phyloP scores from a whole-genome alignment of 2,797 vertebrate species.

The Microctenopoma steveboyesi region DNA sequence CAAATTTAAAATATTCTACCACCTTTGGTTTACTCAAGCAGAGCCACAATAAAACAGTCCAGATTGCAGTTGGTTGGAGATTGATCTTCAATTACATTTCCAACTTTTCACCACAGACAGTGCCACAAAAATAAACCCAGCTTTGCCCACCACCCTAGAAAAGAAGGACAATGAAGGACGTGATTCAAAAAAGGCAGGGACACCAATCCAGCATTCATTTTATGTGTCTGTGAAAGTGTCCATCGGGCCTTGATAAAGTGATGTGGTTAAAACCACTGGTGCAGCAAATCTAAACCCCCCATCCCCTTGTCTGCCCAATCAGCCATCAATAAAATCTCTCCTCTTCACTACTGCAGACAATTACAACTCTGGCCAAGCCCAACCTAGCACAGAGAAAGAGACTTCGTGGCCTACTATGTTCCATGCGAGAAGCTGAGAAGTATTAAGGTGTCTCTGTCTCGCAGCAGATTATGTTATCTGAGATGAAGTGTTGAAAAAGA shows the following conservation, averaged over 20 bases:
- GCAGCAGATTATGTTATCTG: conserved; percentile 62
- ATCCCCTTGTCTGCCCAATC: conserved; percentile 47
- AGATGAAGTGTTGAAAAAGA: conserved; percentile 68
- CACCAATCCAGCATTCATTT: conserved; percentile 22
- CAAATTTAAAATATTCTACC: conserved; percentile 30
- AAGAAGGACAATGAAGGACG: not conserved
- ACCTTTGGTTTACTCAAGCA: conserved; percentile 20
- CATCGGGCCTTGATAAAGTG: conserved; percentile 44
- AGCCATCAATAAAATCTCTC: conserved; percentile 58
- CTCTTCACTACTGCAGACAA: conserved; percentile 36
- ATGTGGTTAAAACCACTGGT: conserved; percentile 47
- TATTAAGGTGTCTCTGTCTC: conserved; percentile 55
- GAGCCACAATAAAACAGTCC: conserved; percentile 15
- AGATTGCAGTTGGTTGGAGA: conserved; percentile 11
- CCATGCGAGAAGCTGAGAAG: conserved; percentile 30
- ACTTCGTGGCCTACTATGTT: conserved; percentile 3
- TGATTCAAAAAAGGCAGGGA: conserved; percentile 1
- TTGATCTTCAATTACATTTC: not conserved
- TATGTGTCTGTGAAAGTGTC: conserved; percentile 39
- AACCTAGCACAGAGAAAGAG: not conserved
- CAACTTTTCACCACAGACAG: conserved; percentile 13
- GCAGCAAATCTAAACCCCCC: conserved; percentile 49
- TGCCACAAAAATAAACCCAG: conserved; percentile 4
- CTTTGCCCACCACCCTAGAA: not conserved
- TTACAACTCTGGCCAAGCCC: conserved; percentile 12